Conservation (phyloP, 2,113 vertebrate genomes). For the Microtus oregoni region DNA sequence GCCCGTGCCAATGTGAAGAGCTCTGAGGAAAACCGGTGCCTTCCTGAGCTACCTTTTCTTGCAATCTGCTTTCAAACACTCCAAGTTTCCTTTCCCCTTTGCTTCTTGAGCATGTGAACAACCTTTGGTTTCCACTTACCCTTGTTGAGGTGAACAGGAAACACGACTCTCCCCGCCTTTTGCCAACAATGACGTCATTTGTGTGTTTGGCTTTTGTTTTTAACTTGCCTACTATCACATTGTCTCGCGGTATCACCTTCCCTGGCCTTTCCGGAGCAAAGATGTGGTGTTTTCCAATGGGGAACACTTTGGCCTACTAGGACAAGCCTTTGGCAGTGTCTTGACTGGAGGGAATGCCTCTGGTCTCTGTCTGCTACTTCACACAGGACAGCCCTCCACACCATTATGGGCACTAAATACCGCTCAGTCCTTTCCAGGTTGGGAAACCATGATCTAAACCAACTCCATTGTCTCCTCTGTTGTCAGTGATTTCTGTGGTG, state of each 20-base stretch:
- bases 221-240: not conserved
- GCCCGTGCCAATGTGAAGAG: fast-evolving
- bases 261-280: not conserved
- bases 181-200: not conserved
- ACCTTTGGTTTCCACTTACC: not conserved
- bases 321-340: not conserved
- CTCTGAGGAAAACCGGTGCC: not conserved
- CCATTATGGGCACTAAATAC: not conserved
- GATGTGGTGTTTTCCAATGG: not conserved
- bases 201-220: not conserved
- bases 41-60: not conserved
- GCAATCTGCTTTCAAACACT: not conserved
- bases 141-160: not conserved
- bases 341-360: not conserved
- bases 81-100: not conserved
- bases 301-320: not conserved
- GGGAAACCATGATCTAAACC: not conserved
- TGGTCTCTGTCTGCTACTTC: not conserved
- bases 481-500: not conserved
- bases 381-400: not conserved
- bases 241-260: not conserved
- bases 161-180: not conserved
- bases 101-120: not conserved
- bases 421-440: not conserved
- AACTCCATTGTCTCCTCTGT: not conserved